Evolutionary conservation across 2,113 vertebrate genomes (phyloP).

Genomic region (Castor canadensis): DNA sequence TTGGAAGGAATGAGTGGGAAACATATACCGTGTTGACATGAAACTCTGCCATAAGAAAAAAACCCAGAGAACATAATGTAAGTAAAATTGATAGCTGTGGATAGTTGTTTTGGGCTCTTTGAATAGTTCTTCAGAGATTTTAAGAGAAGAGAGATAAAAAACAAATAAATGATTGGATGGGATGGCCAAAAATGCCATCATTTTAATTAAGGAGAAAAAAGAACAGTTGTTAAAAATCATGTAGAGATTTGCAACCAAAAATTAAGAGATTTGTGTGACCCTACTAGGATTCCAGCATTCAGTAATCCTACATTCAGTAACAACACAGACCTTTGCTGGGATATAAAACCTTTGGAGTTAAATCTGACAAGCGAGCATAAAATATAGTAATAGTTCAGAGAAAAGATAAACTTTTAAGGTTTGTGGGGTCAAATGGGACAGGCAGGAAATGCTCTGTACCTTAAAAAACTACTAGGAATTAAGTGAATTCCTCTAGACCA

Average conservation of each 20-base stretch:
- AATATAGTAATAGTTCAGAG: not conserved
- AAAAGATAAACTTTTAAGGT: not conserved
- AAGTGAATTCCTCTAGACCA: not conserved
- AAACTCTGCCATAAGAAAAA: not conserved
- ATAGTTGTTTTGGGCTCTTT: not conserved
- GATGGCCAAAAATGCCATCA: not conserved
- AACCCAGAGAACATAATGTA: not conserved
- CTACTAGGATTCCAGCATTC: not conserved
- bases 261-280: not conserved
- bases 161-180: not conserved
- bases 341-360: not conserved
- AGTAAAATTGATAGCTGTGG: not conserved
- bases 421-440: not conserved
- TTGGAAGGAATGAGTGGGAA: not conserved
- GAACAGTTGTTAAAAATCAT: not conserved
- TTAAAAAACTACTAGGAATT: not conserved
- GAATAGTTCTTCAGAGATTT: not conserved
- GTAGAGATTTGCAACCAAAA: not conserved
- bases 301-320: not conserved
- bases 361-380: constrained; percentile 28
- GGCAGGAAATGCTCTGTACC: not conserved
- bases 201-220: not conserved
- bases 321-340: not conserved
- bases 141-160: not conserved
- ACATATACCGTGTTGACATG: not conserved